Evolutionary conservation across 1,140 invertebrate genomes (phyloP).

Genomic region (Platyura marginata): DNA sequence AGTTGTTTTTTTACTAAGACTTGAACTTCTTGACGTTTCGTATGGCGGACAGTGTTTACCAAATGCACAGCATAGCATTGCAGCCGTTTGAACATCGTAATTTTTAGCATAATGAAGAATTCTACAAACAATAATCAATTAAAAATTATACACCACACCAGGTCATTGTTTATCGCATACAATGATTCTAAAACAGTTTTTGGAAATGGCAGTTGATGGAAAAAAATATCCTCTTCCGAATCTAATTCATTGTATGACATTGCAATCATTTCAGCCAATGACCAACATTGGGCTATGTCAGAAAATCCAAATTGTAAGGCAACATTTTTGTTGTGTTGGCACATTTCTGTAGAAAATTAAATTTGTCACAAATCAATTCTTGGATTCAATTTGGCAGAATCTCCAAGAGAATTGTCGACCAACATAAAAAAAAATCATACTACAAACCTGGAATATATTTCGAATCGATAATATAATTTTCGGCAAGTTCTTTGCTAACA

Average conservation of each 20-base stretch:
- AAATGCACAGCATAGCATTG: constrained; percentile 79
- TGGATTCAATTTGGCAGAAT: not conserved
- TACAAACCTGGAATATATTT: constrained; percentile 27
- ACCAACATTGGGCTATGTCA: constrained; percentile 76
- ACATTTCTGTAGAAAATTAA: constrained; percentile 22
- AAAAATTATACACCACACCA: not conserved
- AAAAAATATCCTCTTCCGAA: constrained; percentile 15
- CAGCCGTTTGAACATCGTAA: constrained; percentile 81
- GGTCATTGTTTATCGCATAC: constrained; percentile 35
- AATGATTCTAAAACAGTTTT: constrained; percentile 65
- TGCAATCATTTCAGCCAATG: constrained; percentile 50
- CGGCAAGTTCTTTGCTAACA: constrained; percentile 57
- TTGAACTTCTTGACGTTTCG: constrained; percentile 2
- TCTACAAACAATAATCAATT: constrained; percentile 26
- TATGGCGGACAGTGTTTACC: constrained; percentile 26
- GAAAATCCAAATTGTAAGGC: constrained; percentile 52
- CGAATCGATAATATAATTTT: constrained; percentile 59
- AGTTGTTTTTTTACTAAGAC: constrained; percentile 1
- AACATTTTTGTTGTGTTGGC: constrained; percentile 58
- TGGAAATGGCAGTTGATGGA: constrained; percentile 58
- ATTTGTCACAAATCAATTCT: too few relatives aligned
- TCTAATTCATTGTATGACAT: constrained; percentile 28
- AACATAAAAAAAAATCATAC: too few relatives aligned
- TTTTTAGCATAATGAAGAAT: constrained; percentile 60
- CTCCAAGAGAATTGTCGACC: constrained; percentile 2